Base-by-base conservation (phyloP, 2,113 vertebrate species). In the Aspidoscelis tigris region DNA sequence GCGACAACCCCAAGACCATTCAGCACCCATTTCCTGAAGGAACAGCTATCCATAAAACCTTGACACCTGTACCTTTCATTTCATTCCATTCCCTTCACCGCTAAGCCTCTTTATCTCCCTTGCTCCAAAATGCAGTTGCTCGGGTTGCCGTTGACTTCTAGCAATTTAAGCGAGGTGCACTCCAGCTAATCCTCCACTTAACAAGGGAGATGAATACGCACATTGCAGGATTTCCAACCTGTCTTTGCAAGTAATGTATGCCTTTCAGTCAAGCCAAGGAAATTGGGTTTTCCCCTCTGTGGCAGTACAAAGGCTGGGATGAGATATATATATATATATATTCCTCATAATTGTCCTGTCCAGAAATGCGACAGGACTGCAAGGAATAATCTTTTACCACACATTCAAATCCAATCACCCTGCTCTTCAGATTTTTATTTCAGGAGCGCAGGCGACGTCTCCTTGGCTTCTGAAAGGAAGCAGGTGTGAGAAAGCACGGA, bases 131-230 rank as follows among this genome's bases (percentile, higher is more conserved):
- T 50, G 61, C 72, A 66, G 72, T 44, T 2, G 72, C 72, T 66
- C 72, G 3, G 81, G 81, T 66, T 61, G 53, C 33, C 81, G 33
- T 83, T 83, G 50, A 47, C 81, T 4, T 10, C 43, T 50, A 58
- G 65, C 82, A 58, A 71, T 77, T 84, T 84, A 58, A 39, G 65
- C 2, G 47, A 70, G 82, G 71, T 21, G 76, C 83, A 78, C 24
- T 78, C 39, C 41, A 22, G 39, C 76, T 78, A 78, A 84, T 84
- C 83, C 83, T 21, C 41, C 7, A 44, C 75, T 84, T 84, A 78
- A 78, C 82, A 71, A 84, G 66, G 82, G 76, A 84, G 53, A 44
- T 44, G 75, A 84, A 84, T 61, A 61, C 14, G 20, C 33, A 10
- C 50, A 50, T 10, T 7, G 8, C 65, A 70, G 74, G 74, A 77